Evolutionary conservation across 1,140 invertebrate genomes (phyloP).

Genomic region (Drosophila ananassae): DNA sequence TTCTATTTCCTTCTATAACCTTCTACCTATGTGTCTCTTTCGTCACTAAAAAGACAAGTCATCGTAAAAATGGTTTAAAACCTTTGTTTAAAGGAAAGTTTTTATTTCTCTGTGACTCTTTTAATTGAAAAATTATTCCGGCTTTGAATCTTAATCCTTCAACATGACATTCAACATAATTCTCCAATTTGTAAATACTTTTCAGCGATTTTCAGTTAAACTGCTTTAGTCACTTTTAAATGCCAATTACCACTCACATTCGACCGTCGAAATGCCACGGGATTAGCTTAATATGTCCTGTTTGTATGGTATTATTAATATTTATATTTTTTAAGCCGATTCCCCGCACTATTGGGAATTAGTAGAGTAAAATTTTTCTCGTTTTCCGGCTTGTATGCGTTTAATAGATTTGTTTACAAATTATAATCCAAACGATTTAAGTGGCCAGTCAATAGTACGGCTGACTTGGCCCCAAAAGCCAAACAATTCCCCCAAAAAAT

Average conservation of each 20-base stretch:
- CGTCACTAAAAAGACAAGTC: too few species aligned
- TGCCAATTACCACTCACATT: constrained; percentile 17
- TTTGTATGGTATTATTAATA: background rate
- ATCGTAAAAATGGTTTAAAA: too few species aligned
- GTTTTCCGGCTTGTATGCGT: background rate
- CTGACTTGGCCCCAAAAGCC: constrained; percentile 18
- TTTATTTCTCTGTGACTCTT: too few species aligned
- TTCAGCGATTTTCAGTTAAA: constrained; percentile 27
- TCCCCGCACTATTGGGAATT: too few species aligned
- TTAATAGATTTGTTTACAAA: constrained; percentile 3
- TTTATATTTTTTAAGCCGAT: constrained; percentile 28
- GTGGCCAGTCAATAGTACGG: constrained; percentile 32
- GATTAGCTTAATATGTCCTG: constrained; percentile 19
- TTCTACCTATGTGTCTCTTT: too few species aligned
- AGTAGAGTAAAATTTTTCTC: background rate
- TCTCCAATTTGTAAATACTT: background rate
- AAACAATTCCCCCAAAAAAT: constrained; percentile 26
- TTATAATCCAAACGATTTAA: constrained; percentile 49
- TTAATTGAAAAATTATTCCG: background rate
- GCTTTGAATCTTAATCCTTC: background rate
- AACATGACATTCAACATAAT: background rate
- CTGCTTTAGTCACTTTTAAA: constrained; percentile 5
- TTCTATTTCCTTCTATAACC: too few species aligned
- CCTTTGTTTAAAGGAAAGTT: too few species aligned
- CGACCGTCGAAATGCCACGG: constrained; percentile 3